Percentiles rank a stretch among this genome's conserved stretches.
Conservation (phyloP, 2,797 vertebrate species). For the Notolabrus celidotus region DNA sequence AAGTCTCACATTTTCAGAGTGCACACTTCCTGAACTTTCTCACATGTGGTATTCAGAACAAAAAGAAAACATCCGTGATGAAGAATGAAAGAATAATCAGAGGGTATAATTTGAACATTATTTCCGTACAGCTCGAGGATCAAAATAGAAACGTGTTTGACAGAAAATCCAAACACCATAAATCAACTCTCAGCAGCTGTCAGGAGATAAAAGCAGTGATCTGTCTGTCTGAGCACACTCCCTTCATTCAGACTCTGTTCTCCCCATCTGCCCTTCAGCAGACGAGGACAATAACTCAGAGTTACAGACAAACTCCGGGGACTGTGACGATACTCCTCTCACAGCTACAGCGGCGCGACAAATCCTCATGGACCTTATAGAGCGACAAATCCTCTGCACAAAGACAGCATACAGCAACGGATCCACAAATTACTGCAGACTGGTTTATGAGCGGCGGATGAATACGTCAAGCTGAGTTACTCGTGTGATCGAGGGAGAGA, state of each 20-base stretch:
- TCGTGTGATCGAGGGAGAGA: conserved; percentile 4
- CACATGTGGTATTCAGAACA: no score
- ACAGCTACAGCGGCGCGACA: conserved; percentile 9
- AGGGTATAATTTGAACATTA: background rate
- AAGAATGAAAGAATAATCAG: background rate
- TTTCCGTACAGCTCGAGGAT: background rate
- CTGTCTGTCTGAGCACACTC: conserved; percentile 8
- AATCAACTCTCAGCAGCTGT: background rate
- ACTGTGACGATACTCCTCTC: conserved; percentile 19
- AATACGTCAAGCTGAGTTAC: conserved; percentile 26
- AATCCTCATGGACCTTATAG: conserved; percentile 43
- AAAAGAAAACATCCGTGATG: background rate
- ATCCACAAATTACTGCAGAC: conserved; percentile 6
- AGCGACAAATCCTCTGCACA: conserved; percentile 40
- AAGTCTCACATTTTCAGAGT: no score
- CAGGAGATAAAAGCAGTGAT: conserved; percentile 11
- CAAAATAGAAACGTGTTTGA: background rate
- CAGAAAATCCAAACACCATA: background rate
- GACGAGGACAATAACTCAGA: conserved; percentile 55
- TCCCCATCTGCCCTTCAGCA: conserved; percentile 55
- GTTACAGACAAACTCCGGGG: conserved; percentile 43
- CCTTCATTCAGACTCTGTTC: conserved; percentile 25
- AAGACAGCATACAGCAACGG: background rate
- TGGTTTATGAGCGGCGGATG: no score
- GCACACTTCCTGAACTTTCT: no score